Conservation (phyloP, 2,113 vertebrate species). For the Todiramphus saurophagus region DNA sequence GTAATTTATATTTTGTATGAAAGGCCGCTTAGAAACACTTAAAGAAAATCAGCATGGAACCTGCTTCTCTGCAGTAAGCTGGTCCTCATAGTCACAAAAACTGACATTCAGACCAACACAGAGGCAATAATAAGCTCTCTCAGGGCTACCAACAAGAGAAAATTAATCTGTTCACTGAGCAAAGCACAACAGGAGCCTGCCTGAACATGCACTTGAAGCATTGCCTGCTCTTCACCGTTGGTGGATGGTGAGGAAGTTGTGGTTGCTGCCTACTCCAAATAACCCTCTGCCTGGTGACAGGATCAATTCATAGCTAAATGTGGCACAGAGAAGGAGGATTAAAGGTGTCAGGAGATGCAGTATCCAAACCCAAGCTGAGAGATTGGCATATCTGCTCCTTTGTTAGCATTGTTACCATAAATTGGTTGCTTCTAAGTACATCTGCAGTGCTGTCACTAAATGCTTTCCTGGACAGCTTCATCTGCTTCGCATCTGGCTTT, state of each 20-base stretch:
- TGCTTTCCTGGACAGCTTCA: not conserved
- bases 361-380: not conserved
- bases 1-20: not conserved
- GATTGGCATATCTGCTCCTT: not conserved
- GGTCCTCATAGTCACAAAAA: not conserved
- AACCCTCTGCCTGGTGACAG: not conserved
- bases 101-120: not conserved
- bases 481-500: not conserved
- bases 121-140: not conserved
- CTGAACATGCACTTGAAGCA: too few relatives aligned
- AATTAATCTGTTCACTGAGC: not conserved
- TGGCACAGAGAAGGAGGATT: not conserved
- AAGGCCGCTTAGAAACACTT: not conserved
- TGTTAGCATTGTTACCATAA: not conserved
- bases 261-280: accelerated
- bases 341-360: not conserved
- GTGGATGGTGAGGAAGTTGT: not conserved
- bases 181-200: accelerated
- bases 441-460: not conserved
- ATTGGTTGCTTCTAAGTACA: not conserved
- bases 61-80: not conserved
- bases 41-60: not conserved
- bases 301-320: not conserved
- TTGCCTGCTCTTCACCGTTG: accelerated
- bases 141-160: not conserved